Percentiles rank a stretch among this genome's conserved stretches.
phyloP scores from a whole-genome alignment of 2,797 vertebrate genomes.

The Manis pentadactyla region DNA sequence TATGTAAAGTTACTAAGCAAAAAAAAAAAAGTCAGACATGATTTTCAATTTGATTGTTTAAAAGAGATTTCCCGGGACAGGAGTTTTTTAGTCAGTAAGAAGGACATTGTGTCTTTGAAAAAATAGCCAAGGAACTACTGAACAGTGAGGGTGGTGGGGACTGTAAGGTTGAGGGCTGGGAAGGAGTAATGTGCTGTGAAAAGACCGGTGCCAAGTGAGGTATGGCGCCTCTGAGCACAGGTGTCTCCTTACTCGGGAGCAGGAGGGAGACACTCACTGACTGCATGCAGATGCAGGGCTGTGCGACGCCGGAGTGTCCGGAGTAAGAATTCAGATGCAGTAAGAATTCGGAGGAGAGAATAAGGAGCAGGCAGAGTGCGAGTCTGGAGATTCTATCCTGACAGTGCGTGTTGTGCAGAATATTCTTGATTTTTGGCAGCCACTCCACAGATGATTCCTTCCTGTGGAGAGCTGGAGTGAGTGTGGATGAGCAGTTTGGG shows the following conservation, averaged over 20 bases:
- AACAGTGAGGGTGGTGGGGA: fast-evolving
- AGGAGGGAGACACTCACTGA: not conserved
- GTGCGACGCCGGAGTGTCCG: not conserved
- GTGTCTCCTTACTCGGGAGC: not conserved
- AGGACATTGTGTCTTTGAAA: not conserved
- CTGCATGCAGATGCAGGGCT: not conserved
- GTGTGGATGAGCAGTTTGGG: conserved; percentile 55
- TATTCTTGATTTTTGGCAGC: conserved; percentile 55
- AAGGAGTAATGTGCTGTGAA: not conserved
- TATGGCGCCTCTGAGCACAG: not conserved
- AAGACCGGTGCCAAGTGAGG: not conserved
- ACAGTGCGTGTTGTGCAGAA: not conserved
- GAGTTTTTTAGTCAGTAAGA: not conserved
- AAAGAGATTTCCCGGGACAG: not conserved
- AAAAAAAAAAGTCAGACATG: not conserved
- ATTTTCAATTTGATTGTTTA: not conserved
- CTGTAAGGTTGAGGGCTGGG: not conserved
- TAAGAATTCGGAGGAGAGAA: not conserved
- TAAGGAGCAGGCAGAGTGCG: fast-evolving
- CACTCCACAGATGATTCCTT: conserved; percentile 14
- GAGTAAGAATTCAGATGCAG: no score
- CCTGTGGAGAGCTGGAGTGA: conserved; percentile 59
- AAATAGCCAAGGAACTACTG: not conserved
- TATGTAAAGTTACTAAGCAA: conserved; percentile 21
- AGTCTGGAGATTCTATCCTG: not conserved